Evolutionary conservation across 2,113 vertebrate genomes (phyloP).

Genomic region (Charina bottae): DNA sequence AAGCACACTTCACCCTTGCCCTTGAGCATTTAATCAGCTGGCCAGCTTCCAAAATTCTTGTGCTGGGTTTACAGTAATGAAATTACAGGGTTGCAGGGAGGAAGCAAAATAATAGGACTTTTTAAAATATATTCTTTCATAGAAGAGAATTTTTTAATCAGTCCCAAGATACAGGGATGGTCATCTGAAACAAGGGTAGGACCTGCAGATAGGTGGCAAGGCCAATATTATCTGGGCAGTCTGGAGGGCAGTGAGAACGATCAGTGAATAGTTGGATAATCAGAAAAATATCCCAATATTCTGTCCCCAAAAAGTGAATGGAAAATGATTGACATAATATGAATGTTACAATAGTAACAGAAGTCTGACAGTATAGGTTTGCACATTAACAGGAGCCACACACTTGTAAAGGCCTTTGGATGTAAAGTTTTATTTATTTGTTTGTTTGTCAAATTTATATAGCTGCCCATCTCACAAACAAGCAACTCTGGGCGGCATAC

Average conservation of each 20-base stretch:
- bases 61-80: not conserved
- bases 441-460: no score
- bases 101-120: not conserved
- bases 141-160: not conserved
- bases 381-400: not conserved
- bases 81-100: not conserved
- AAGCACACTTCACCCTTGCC: not conserved
- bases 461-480: no score
- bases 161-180: not conserved
- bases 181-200: not conserved
- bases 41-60: not conserved
- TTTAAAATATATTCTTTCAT: not conserved
- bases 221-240: not conserved
- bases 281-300: not conserved
- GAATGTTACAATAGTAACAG: not conserved
- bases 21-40: not conserved
- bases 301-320: not conserved
- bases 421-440: no score
- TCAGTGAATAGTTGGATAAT: not conserved
- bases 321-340: not conserved
- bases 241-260: not conserved
- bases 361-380: not conserved
- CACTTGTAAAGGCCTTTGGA: not conserved
- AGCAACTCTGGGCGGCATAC: no score
- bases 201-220: not conserved